These are phyloP conservation scores for Muscicapa comitata DNA, from an alignment of 2,797 vertebrate species.

Conservation along the genomic window DNA sequence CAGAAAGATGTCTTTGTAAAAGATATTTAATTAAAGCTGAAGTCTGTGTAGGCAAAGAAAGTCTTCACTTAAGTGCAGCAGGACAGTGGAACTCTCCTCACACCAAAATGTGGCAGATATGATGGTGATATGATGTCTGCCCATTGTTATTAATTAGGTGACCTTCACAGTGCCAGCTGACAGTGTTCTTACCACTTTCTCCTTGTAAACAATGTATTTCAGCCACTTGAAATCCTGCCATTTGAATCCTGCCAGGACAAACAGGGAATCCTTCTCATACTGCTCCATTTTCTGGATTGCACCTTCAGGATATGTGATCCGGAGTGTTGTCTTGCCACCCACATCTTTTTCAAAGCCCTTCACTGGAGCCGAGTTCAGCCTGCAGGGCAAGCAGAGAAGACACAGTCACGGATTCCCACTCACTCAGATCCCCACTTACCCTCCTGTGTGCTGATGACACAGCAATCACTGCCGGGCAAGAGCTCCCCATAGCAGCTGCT, in stretches of 20 bases:
- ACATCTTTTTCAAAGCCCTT: constrained; percentile 90
- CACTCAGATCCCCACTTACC: neutral
- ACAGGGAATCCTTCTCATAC: constrained; percentile 92
- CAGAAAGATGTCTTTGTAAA: neutral
- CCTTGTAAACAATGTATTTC: constrained; percentile 92
- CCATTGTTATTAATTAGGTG: neutral
- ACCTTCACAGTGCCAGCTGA: neutral
- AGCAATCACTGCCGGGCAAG: neutral
- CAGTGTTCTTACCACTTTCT: constrained; percentile 86
- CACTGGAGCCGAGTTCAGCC: constrained; percentile 93
- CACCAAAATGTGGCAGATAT: neutral
- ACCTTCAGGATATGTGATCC: constrained; percentile 97
- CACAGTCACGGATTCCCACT: neutral
- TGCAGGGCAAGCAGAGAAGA: constrained; percentile 68
- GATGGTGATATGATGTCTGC: neutral
- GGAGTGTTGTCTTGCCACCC: constrained; percentile 93
- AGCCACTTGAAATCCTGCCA: constrained; percentile 97
- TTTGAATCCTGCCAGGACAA: constrained; percentile 96
- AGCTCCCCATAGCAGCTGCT: neutral
- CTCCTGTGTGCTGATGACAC: neutral
- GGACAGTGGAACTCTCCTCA: neutral
- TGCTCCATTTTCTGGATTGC: constrained; percentile 90
- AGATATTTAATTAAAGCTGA: neutral
- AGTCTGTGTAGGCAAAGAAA: neutral
- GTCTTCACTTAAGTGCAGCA: neutral